Evolutionary conservation across 2,113 vertebrate genomes (phyloP).

Genomic region (crab-eating macaque (Macaca fascicularis)): DNA sequence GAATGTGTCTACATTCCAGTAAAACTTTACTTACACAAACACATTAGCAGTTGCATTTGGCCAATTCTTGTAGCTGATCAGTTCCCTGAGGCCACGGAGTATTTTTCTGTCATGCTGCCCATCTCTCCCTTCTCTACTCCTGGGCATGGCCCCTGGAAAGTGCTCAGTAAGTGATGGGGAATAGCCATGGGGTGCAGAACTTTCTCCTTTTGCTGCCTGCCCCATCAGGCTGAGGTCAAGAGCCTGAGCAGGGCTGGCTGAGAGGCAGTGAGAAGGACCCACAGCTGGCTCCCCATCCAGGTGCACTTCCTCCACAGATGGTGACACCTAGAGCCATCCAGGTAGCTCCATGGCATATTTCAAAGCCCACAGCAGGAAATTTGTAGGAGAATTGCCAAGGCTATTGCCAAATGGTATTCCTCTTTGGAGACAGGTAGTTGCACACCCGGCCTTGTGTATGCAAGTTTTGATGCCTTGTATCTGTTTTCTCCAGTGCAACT

Average conservation of each 20-base stretch:
- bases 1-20: rapidly evolving
- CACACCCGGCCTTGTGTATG: rapidly evolving
- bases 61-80: rapidly evolving
- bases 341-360: not conserved
- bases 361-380: not conserved
- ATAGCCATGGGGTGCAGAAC: rapidly evolving
- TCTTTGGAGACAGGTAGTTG: not conserved
- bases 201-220: not conserved
- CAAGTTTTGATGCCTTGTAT: too few relatives aligned
- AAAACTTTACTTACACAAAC: not conserved
- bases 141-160: rapidly evolving
- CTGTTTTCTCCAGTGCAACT: not conserved
- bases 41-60: not conserved
- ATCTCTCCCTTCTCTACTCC: rapidly evolving
- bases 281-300: not conserved
- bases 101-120: not conserved
- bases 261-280: not conserved
- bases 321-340: too few relatives aligned
- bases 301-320: not conserved
- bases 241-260: not conserved
- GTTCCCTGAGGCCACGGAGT: too few relatives aligned
- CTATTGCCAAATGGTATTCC: not conserved
- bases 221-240: not conserved
- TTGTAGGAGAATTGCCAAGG: not conserved
- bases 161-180: rapidly evolving